phyloP scores from a whole-genome alignment of 2,888 invertebrate genomes.

The Cerceris rybyensis region DNA sequence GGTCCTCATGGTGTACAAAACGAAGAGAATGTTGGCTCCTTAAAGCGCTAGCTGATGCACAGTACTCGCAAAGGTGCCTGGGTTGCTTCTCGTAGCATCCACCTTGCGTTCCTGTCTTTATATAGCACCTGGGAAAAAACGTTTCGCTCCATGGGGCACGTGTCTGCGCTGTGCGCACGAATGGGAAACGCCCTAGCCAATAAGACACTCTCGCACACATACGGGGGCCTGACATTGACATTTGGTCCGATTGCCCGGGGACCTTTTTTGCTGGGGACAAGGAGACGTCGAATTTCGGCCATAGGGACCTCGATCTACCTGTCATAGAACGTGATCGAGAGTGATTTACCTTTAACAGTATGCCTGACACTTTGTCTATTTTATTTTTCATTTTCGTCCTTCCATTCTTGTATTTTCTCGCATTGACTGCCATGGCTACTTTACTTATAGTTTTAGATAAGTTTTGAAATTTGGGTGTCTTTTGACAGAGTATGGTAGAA shows the following conservation, averaged over 20 bases:
- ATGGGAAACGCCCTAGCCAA: constrained; percentile 68
- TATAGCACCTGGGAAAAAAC: constrained; percentile 66
- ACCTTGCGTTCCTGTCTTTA: constrained; percentile 60
- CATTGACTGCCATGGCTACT: too few species aligned
- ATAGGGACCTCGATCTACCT: too few species aligned
- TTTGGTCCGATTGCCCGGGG: constrained; percentile 43
- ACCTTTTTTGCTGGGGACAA: neutral
- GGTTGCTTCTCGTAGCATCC: constrained; percentile 58
- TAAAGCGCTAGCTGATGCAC: constrained; percentile 70
- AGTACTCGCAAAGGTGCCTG: constrained; percentile 75
- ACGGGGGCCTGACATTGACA: constrained; percentile 69
- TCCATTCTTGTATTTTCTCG: too few species aligned
- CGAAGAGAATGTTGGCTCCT: constrained; percentile 51
- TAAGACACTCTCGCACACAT: constrained; percentile 55
- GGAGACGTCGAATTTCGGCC: too few species aligned
- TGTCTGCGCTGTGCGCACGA: constrained; percentile 37
- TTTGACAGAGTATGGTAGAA: too few species aligned
- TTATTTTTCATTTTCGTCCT: too few species aligned
- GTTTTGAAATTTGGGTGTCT: too few species aligned
- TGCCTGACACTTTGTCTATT: too few species aligned
- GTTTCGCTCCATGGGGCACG: constrained; percentile 56
- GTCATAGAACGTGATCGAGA: too few species aligned
- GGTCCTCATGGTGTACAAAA: constrained; percentile 64
- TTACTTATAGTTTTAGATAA: too few species aligned
- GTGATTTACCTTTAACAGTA: too few species aligned